These are phyloP conservation scores for Epinephelus awoara DNA, from an alignment of 2,797 vertebrate genomes.

Conservation along the genomic window DNA sequence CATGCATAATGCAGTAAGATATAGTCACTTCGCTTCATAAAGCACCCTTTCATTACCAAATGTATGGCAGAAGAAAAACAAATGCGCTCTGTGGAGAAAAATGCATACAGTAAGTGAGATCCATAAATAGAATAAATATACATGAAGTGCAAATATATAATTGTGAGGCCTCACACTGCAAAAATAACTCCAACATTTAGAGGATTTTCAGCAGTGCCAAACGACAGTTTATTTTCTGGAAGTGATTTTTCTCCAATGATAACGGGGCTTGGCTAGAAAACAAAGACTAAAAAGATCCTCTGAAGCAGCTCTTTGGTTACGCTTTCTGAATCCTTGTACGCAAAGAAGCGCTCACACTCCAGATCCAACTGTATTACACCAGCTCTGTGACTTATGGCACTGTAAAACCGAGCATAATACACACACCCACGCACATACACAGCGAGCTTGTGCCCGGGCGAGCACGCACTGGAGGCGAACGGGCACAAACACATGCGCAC, in stretches of 20 bases:
- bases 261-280: constrained; percentile 74
- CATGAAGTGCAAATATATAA: constrained; percentile 29
- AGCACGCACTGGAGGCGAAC: constrained; percentile 55
- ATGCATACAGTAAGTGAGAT: neutral
- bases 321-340: constrained; percentile 66
- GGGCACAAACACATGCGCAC: constrained; percentile 50
- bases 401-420: constrained; percentile 67
- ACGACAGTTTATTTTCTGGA: constrained; percentile 69
- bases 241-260: constrained; percentile 72
- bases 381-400: constrained; percentile 80
- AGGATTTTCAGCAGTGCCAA: constrained; percentile 61
- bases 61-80: constrained; percentile 47
- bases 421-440: constrained; percentile 61
- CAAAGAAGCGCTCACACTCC: constrained; percentile 69
- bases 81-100: constrained; percentile 2
- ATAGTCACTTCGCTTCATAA: constrained; percentile 67
- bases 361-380: constrained; percentile 77
- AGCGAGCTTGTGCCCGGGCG: constrained; percentile 23
- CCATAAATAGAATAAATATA: constrained; percentile 24
- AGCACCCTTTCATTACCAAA: constrained; percentile 65
- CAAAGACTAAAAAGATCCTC: constrained; percentile 67
- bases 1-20: constrained; percentile 74
- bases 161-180: constrained; percentile 31
- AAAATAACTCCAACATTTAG: constrained; percentile 41
- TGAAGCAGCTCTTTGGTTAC: constrained; percentile 68